Evolutionary conservation across 2,113 vertebrate genomes (phyloP), one percentile per base, ranked within the genome.

Genomic region (Lepus americanus): DNA sequence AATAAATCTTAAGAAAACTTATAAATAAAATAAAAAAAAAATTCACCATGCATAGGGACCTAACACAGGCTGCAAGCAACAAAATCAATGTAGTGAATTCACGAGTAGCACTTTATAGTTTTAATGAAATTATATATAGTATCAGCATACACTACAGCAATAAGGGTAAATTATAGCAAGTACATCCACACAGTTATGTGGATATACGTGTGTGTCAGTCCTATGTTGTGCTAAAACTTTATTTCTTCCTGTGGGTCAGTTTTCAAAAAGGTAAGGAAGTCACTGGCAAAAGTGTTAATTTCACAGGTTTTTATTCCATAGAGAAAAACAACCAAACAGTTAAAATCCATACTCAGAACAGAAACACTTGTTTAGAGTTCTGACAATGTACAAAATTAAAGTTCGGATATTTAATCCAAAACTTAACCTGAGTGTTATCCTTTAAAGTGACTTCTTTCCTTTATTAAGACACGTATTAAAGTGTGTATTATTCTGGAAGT

Each of bases 401-500:
- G 13, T 80, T 20, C 82, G 12, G 53, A 33, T 59, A 76, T 81
- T 84, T 94, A 78, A 92, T 44, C n/a, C 69, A 61, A 81, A 85
- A 84, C 70, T 89, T 93, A 87, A 49, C 33, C 44, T 83, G n/a
- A 82, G 55, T 86, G 61, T 67, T 83, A 69, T 76, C 55, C 53
- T 87, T 14, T 25, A 90, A 87, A 89, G 69, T 3, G 31, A 64
- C 53, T 76, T 74, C 33, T 96, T 79, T 73, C 44, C 80, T 79
- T 94, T 72, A 67, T 76, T 83, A 92, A 89, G 72, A 61, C 73
- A 78, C 16, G 66, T 17, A 80, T 27, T 63, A 49, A 87, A 79
- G 11, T 31, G 11, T n/a, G 9, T 66, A 72, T 97, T 98, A 99
- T 96, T 99, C 99, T 14, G 99, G 99, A 97, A 99, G 98, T 91